Percentiles rank a stretch among this genome's conserved stretches.
phyloP scores from a whole-genome alignment of 2,113 vertebrate genomes.

The Callospermophilus lateralis region DNA sequence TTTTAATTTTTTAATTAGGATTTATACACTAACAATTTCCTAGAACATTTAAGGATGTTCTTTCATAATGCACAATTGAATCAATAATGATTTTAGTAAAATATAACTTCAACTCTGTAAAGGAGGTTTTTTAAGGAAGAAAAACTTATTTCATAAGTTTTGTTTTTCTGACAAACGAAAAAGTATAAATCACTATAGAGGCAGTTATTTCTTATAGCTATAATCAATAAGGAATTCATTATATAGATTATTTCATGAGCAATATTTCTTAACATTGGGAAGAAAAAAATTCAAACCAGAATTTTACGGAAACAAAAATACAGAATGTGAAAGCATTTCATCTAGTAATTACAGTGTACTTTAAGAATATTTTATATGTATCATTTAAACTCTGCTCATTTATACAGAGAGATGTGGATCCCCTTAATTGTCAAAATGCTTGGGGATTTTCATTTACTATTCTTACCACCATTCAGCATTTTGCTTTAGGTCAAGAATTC shows the following conservation, averaged over 20 bases:
- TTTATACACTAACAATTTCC: not conserved
- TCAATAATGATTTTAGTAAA: not conserved
- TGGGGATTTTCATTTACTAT: not conserved
- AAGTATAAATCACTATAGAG: not conserved
- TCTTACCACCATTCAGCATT: not conserved
- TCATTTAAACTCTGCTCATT: not conserved
- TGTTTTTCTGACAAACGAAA: not conserved
- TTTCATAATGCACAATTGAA: not conserved
- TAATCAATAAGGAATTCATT: not conserved
- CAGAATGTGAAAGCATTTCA: not conserved
- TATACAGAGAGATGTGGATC: not conserved
- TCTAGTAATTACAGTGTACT: not conserved
- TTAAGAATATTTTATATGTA: not conserved
- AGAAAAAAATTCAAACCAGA: not conserved
- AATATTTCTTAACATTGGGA: not conserved
- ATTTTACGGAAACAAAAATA: not conserved
- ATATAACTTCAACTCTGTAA: not conserved
- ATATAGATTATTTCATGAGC: not conserved
- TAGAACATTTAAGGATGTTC: not conserved
- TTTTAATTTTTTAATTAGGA: constrained; percentile 5
- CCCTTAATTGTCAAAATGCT: not conserved
- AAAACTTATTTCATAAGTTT: not conserved
- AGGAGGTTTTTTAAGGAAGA: not conserved
- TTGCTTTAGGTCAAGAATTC: not conserved
- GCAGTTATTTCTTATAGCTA: not conserved